phyloP scores from a whole-genome alignment of 2,888 invertebrate genomes.

The Aleiodes leptofemur region DNA sequence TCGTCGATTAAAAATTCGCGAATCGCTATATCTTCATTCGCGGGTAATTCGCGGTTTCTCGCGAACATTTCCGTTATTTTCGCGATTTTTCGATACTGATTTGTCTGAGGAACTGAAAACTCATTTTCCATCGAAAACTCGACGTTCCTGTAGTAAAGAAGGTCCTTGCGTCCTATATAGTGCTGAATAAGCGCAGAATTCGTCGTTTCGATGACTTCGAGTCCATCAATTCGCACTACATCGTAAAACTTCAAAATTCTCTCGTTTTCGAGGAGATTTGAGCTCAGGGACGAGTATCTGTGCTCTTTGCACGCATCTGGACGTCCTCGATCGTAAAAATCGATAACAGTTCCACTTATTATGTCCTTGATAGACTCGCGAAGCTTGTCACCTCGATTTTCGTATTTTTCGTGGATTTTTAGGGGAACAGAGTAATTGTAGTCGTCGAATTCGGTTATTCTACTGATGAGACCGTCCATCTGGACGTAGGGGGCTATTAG shows the following conservation, averaged over 20 bases:
- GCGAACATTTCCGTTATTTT: slow-evolving; percentile 81
- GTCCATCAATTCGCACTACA: slow-evolving; percentile 83
- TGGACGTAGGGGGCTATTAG: slow-evolving; percentile 87
- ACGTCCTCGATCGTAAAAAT: slow-evolving; percentile 82
- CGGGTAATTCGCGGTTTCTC: slow-evolving; percentile 78
- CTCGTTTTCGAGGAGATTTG: slow-evolving; percentile 66
- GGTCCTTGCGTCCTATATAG: slow-evolving; percentile 79
- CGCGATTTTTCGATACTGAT: slow-evolving; percentile 70
- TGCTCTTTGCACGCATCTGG: slow-evolving; percentile 81
- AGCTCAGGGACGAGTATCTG: slow-evolving; percentile 66
- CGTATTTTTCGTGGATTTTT: slow-evolving; percentile 65
- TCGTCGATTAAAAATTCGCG: slow-evolving; percentile 81
- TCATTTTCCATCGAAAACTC: slow-evolving; percentile 66
- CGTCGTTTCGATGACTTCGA: slow-evolving; percentile 79
- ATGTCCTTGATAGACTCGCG: slow-evolving; percentile 77
- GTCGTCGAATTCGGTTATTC: slow-evolving; percentile 80
- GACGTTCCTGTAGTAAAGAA: slow-evolving; percentile 70
- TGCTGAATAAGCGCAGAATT: slow-evolving; percentile 78
- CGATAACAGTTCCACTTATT: slow-evolving; percentile 76
- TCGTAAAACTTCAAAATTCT: slow-evolving; percentile 77
- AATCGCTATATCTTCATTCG: slow-evolving; percentile 81
- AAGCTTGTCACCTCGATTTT: slow-evolving; percentile 82
- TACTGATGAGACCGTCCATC: slow-evolving; percentile 83
- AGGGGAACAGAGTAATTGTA: slow-evolving; percentile 77
- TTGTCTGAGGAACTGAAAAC: slow-evolving; percentile 36